Base-by-base conservation (phyloP, 2,888 invertebrate species). In the Nymphalis c-album region DNA sequence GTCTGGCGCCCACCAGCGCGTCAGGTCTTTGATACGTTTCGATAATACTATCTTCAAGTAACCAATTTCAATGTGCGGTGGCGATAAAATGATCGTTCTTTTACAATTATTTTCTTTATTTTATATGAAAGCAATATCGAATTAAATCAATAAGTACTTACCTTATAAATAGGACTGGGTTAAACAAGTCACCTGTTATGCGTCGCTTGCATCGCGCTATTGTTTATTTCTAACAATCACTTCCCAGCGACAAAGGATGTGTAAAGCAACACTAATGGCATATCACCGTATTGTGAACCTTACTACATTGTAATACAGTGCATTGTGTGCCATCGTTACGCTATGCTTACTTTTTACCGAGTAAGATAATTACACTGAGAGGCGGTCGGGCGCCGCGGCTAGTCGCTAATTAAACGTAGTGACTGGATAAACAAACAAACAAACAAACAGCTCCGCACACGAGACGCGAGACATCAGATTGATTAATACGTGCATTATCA, bases 401-500 rank as follows among this genome's bases (percentile, higher is more conserved):
- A 69, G 70, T 66, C 65, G 72, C 83, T 87, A 83, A 87, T 87
- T 85, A 87, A 81, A 81, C 71, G 74, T 75, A 77, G 83, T 86
- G 86, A 86, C 84, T 77, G 69, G 79, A 78, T 80, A 80, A 82
- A 85, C 85, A 83, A 83, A 85, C 86, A 81, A 75, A 79, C 77
- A 48, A 82, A 85, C 86, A 81, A 75, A 79, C 77, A 57, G 40
- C 40, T 20, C 48, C 31, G 17, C 51, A 73, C 70, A 63, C 66
- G 47, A 55, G 63, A 58, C 57, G 7, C 4, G 20, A 7, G 48
- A 50, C 20, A 10, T 47, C 18, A 6, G 45, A 35, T 20, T 59
- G 64, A 64, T 67, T 51, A 63, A 26, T 55, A 53, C 57, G 18
- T 64, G 64, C 60, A 63, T 63, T 57, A 60, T 66, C n/a, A 65